phyloP scores from a whole-genome alignment of 2,888 invertebrate genomes.

The Apamea epomidion region DNA sequence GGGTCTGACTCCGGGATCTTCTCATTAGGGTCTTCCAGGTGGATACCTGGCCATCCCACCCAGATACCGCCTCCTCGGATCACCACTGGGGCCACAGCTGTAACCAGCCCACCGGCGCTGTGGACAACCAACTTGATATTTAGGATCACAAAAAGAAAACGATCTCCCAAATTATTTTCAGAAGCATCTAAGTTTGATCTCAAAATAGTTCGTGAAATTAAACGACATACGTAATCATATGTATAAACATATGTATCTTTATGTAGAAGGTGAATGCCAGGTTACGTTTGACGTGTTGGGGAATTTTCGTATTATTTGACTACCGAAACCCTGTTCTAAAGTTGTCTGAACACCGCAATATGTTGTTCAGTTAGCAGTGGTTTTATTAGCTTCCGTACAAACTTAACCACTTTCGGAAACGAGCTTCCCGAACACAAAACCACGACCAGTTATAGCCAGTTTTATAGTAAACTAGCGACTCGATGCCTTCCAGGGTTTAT shows the following conservation, averaged over 20 bases:
- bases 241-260: not conserved
- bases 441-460: not conserved
- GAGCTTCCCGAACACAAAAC: not conserved
- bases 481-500: not conserved
- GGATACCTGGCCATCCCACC: conserved; percentile 98
- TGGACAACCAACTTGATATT: conserved; percentile 52
- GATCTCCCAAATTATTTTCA: no score
- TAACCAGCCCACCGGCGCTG: conserved; percentile 97
- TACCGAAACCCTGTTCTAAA: not conserved
- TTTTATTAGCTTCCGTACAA: not conserved
- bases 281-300: not conserved
- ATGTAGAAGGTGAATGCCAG: not conserved
- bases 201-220: no score
- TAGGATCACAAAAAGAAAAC: no score
- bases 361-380: not conserved
- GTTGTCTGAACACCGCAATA: not conserved
- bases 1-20: conserved; percentile 97
- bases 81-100: conserved; percentile 97
- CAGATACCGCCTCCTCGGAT: conserved; percentile 95
- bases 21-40: conserved; percentile 94
- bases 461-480: not conserved
- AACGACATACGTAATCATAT: no score
- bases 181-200: no score
- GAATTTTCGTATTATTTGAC: not conserved
- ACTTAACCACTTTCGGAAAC: not conserved